Evolutionary conservation across 37 sponge, comb jelly and placozoan species (phyloP), one percentile per base, ranked within the genome.

Genomic region (Cliona cf. orientalis): DNA sequence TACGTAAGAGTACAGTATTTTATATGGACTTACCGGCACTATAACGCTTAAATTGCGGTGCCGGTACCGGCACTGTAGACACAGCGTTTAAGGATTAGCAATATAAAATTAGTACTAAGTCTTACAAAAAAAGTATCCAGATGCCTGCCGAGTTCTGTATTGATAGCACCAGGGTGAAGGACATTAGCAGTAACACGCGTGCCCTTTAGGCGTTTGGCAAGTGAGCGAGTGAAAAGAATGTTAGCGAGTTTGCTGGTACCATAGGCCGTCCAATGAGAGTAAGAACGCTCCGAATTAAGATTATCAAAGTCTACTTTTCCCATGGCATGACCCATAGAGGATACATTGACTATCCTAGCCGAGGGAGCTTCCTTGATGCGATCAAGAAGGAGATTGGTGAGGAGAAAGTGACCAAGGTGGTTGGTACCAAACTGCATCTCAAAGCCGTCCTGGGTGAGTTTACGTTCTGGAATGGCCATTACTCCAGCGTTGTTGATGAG

Each of bases 401-500:
- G 80, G 12, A 89, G 85, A 69, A 89, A 84, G 55, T 89, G 90
- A 4, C 74, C 90, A 35, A 89, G 42, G 45, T 89, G 90, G 60
- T 89, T 89, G 26, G 79, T 76, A 56, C 79, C 90, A 77, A 89
- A 84, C 35, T 82, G 83, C 21, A 84, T 32, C 58, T 89, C 90
- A 43, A 77, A 84, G 2, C 90, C 85, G 34, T 89, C 90, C 36
- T 67, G 76, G 11, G 83, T 95, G 70, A 28, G 43, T 81, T 59
- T 46, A 69, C 33, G 19, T 25, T 65, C 37, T 66, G 83, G 39
- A 44, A 41, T 68, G 21, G 35, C 42, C 74, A 85, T 81, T 17
- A 85, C 78, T 0, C 92, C 95, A 39, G 95, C 95, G 80, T 95
- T 94, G 85, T 94, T 90, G 60, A 90, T 84, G 28, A 94, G 85